phyloP scores from a whole-genome alignment of 2,797 vertebrate species.

The Catharus ustulatus region DNA sequence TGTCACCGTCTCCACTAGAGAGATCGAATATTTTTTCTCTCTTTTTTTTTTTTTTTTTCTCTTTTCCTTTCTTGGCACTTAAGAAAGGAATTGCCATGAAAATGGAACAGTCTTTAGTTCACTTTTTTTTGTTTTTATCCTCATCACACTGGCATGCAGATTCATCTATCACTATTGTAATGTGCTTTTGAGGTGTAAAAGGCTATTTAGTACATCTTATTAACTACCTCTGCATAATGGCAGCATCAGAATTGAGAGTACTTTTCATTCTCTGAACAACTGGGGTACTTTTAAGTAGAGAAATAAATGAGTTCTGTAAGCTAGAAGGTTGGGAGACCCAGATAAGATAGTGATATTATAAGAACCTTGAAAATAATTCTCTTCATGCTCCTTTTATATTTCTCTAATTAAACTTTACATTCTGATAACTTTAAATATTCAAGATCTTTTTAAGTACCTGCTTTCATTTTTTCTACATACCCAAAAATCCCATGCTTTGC shows the following conservation, averaged over 20 bases:
- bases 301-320: constrained; percentile 30
- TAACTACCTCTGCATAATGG: constrained; percentile 33
- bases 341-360: neutral
- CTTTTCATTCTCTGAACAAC: constrained; percentile 25
- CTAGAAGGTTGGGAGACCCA: neutral
- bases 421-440: neutral
- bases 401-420: neutral
- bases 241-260: constrained; percentile 6
- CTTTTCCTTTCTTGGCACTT: neutral
- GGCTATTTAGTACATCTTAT: constrained; percentile 37
- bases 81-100: neutral
- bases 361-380: neutral
- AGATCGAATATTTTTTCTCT: accelerated
- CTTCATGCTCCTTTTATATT: neutral
- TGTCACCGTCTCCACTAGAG: neutral
- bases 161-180: neutral
- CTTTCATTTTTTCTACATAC: neutral
- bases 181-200: constrained; percentile 29
- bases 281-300: neutral
- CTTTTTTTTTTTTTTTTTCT: neutral
- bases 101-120: neutral
- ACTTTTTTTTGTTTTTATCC: neutral
- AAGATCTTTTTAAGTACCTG: neutral
- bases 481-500: neutral
- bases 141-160: neutral